A percentile compares a stretch with the other conserved stretches of the same genome.
Evolutionary conservation across 2,888 invertebrate species (phyloP).

Genomic region (Sminthurinus aureus): DNA sequence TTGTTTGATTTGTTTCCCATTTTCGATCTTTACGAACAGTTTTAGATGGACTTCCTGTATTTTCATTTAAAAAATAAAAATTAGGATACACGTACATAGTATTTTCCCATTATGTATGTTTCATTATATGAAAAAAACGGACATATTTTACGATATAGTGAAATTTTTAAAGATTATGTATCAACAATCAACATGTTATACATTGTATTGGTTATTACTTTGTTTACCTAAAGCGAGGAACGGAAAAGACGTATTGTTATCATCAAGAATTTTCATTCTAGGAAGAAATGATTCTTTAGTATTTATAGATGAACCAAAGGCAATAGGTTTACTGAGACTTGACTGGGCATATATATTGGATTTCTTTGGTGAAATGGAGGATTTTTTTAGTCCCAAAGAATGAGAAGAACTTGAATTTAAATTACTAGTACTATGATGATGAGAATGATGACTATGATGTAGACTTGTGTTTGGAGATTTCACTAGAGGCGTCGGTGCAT

Average conservation of each 20-base stretch:
- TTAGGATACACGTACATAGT: not conserved
- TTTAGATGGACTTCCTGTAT: slow-evolving; percentile 52
- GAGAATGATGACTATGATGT: not conserved
- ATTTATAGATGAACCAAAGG: slow-evolving; percentile 40
- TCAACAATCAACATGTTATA: not conserved
- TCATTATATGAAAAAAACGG: too few species aligned
- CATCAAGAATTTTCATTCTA: slow-evolving; percentile 49
- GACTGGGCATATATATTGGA: slow-evolving; percentile 35
- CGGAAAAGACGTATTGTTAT: slow-evolving; percentile 43
- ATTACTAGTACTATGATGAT: slow-evolving; percentile 1
- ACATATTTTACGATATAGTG: not conserved
- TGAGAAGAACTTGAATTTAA: not conserved
- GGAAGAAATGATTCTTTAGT: slow-evolving; percentile 54
- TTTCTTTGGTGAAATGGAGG: slow-evolving; percentile 35
- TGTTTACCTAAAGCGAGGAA: slow-evolving; percentile 42
- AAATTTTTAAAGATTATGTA: not conserved
- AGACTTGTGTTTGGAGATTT: slow-evolving; percentile 30
- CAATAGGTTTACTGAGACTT: slow-evolving; percentile 25
- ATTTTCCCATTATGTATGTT: too few species aligned
- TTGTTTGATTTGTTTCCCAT: slow-evolving; percentile 31
- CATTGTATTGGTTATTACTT: not conserved
- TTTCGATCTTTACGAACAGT: slow-evolving; percentile 37
- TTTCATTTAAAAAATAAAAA: not conserved
- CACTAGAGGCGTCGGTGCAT: slow-evolving; percentile 33
- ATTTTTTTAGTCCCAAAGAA: slow-evolving; percentile 21